Evolutionary conservation across 2,797 vertebrate genomes (phyloP).

Genomic region (Loris lydekkerianus): DNA sequence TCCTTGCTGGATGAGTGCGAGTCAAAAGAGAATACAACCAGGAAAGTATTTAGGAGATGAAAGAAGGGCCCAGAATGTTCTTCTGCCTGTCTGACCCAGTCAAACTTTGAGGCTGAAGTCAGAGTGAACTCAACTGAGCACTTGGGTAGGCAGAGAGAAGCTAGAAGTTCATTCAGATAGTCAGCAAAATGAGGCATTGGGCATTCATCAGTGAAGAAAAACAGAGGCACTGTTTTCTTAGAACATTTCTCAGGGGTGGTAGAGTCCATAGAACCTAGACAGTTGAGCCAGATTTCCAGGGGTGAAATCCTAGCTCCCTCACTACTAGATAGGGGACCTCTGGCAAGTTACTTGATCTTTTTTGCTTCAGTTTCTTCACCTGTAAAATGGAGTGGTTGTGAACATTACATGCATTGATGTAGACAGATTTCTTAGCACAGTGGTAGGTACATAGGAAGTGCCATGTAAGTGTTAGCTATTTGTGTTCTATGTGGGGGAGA

Average conservation of each 20-base stretch:
- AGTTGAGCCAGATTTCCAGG: background rate
- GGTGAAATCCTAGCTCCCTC: background rate
- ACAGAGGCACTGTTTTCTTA: background rate
- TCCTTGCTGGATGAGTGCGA: background rate
- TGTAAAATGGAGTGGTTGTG: background rate
- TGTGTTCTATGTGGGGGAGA: background rate
- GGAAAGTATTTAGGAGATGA: background rate
- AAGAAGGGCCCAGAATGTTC: background rate
- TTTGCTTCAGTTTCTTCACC: background rate
- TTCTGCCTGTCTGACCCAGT: background rate
- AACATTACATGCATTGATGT: background rate
- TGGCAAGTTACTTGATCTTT: background rate
- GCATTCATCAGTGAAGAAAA: background rate
- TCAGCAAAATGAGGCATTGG: background rate
- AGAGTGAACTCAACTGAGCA: background rate
- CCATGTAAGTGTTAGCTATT: background rate
- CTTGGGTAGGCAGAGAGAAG: background rate
- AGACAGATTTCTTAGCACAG: background rate
- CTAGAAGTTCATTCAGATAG: background rate
- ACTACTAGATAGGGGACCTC: background rate
- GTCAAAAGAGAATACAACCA: background rate
- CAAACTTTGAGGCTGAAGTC: background rate
- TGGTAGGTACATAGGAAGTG: background rate
- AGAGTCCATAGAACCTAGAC: background rate
- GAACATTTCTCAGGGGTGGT: background rate